phyloP scores from a whole-genome alignment of 2,888 invertebrate species.

The Agrotis puta region DNA sequence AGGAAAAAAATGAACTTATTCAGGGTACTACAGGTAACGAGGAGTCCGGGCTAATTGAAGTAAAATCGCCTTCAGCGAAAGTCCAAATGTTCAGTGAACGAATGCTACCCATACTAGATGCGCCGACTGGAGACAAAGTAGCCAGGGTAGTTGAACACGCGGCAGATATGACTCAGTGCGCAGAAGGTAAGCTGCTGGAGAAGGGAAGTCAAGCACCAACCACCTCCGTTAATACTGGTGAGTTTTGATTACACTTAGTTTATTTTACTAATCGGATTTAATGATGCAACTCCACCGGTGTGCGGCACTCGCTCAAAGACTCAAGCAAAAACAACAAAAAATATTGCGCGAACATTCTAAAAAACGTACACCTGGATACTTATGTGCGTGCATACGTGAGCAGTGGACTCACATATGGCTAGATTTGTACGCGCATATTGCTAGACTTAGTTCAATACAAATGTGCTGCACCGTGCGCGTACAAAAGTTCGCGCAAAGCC shows the following conservation, averaged over 20 bases:
- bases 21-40: neutral
- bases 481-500: too few species aligned
- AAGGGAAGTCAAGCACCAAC: neutral
- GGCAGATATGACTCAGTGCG: neutral
- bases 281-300: too few species aligned
- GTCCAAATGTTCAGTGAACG: neutral
- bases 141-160: constrained; percentile 10
- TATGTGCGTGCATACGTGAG: too few species aligned
- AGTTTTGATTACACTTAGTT: neutral
- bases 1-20: neutral
- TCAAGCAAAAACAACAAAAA: too few species aligned
- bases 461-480: too few species aligned
- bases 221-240: neutral
- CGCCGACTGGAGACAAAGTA: neutral
- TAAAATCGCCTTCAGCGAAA: neutral
- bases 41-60: neutral
- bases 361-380: too few species aligned
- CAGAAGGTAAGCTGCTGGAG: neutral
- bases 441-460: too few species aligned
- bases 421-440: too few species aligned
- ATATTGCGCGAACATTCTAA: too few species aligned
- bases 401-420: too few species aligned
- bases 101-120: neutral
- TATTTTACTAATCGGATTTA: neutral
- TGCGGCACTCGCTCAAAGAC: too few species aligned